Evolutionary conservation across 2,797 vertebrate genomes (phyloP), one percentile per base, ranked within the genome.

Genomic region (Centroberyx gerrardi): DNA sequence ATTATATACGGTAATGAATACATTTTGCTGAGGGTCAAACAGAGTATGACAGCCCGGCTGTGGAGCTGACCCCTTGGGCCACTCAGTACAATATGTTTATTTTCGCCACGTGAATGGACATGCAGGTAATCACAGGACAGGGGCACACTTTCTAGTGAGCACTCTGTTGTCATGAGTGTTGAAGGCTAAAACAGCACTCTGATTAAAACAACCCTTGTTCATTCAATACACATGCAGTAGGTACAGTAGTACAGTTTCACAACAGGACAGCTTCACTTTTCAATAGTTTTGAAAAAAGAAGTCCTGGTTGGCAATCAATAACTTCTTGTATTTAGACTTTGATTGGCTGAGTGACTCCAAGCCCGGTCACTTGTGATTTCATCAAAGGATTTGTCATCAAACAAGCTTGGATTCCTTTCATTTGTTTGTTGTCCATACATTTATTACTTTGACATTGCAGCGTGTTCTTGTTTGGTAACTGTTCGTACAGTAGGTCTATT

Each of bases 1-100:
- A 84, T 88, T 87, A 75, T 86, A 65, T 64, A n/a, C 72, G 61
- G 65, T 85, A 75, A 91, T 88, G 75, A 90, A 88, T 81, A 78
- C 60, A 42, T 88, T 90, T 85, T 64, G 78, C 85, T 84, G 62
- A 72, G 38, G 82, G 83, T 79, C 71, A 68, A 31, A 61, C 27
- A 87, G 88, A 91, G 75, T 54, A 29, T 83, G 85, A 87, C 83
- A 87, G 78, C 58, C 29, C 33, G 1, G 55, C 13, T 44, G 56
- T 63, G 55, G 65, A 73, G 74, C 36, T 70, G 72, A 83, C 79
- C 74, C 75, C 69, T 31, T 40, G 59, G 22, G 76, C 31, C 67
- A 62, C 62, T 17, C 33, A 76, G 52, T 48, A 79, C 68, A 86
- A 76, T 71, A 70, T 81, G 76, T 70, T 80, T 68, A 74, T 81